Conservation (phyloP, 1,140 invertebrate species). For the Papilio dardanus region DNA sequence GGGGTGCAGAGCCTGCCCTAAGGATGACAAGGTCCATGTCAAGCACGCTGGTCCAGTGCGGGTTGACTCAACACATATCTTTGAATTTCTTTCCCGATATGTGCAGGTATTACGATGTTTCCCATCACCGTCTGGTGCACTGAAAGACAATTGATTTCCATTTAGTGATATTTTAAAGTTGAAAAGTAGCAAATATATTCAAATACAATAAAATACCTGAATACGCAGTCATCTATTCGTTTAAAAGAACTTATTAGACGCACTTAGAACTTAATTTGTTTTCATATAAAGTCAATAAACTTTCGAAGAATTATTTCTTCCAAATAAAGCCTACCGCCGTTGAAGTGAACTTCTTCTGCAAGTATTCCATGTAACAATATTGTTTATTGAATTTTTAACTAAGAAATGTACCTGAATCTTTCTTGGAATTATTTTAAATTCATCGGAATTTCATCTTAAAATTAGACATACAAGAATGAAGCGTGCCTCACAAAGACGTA, state of each 20-base stretch:
- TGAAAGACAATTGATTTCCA: neutral
- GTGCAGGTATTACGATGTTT: too few species aligned
- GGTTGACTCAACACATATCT: too few species aligned
- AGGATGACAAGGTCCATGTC: too few species aligned
- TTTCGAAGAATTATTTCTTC: neutral
- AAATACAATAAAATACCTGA: neutral
- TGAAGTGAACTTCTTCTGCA: neutral
- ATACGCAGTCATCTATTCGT: neutral
- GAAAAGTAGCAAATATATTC: neutral
- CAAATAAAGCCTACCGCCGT: neutral
- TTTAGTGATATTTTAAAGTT: neutral
- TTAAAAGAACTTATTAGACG: neutral
- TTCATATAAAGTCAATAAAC: neutral
- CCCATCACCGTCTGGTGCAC: too few species aligned
- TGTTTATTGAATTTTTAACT: neutral
- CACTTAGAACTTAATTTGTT: neutral
- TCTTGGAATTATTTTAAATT: neutral
- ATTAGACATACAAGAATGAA: conserved; percentile 27
- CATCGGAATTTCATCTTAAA: conserved; percentile 25
- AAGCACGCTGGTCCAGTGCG: too few species aligned
- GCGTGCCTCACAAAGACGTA: conserved; percentile 18
- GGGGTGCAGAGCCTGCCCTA: too few species aligned
- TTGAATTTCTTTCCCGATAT: too few species aligned
- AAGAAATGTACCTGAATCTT: neutral
- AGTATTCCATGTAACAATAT: neutral